Evolutionary conservation across 2,797 vertebrate species (phyloP).

Genomic region (Enteromius unitaeniatus): DNA sequence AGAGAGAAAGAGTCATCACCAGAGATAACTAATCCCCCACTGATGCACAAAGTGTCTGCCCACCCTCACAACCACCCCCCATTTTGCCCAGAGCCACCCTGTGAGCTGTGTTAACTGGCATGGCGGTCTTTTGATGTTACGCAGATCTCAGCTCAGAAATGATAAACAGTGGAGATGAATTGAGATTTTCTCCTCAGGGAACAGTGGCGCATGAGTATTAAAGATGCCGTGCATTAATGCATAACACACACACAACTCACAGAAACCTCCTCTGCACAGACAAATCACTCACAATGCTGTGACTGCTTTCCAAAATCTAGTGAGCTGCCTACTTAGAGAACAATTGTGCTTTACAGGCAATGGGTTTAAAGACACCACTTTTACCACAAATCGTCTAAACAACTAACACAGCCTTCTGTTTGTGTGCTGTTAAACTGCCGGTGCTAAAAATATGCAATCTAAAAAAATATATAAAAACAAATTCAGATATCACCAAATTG

Average conservation of each 20-base stretch:
- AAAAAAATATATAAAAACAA: not conserved
- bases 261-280: slow-evolving; percentile 56
- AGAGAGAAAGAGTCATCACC: slow-evolving; percentile 52
- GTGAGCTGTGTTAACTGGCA: slow-evolving; percentile 76
- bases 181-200: slow-evolving; percentile 77
- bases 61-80: slow-evolving; percentile 31
- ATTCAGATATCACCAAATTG: not conserved
- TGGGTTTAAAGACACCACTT: not conserved
- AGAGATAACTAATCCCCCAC: slow-evolving; percentile 72
- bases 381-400: not conserved
- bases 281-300: slow-evolving; percentile 58
- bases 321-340: not conserved
- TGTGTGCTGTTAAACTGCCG: not conserved
- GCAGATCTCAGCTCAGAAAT: slow-evolving; percentile 73
- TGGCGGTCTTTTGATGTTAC: slow-evolving; percentile 80
- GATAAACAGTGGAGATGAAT: slow-evolving; percentile 80
- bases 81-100: slow-evolving; percentile 67
- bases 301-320: slow-evolving; percentile 48
- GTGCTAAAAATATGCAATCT: not conserved
- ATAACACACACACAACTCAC: slow-evolving; percentile 60
- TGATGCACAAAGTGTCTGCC: slow-evolving; percentile 63
- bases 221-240: slow-evolving; percentile 74
- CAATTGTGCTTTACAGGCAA: not conserved
- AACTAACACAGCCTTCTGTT: not conserved
- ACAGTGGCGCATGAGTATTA: slow-evolving; percentile 75